Conservation (phyloP, 2,113 vertebrate species). For the Struthio camelus region DNA sequence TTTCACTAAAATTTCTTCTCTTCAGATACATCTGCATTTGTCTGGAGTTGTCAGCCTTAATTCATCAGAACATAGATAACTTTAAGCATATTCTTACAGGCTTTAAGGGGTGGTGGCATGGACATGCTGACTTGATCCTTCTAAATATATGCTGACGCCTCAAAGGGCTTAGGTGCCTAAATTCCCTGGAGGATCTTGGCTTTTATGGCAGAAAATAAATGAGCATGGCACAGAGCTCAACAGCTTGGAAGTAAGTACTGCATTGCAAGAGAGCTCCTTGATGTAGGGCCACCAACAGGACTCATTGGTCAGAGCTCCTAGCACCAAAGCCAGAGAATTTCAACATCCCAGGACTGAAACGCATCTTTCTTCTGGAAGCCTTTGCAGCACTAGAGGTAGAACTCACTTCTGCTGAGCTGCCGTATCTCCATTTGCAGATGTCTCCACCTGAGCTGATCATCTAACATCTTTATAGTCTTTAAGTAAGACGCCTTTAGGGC, state of each 20-base stretch:
- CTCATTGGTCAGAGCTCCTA: not conserved
- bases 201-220: not conserved
- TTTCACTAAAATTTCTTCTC: not conserved
- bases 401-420: not conserved
- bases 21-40: not conserved
- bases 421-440: not conserved
- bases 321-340: not conserved
- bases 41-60: not conserved
- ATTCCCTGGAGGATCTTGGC: not conserved
- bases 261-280: not conserved
- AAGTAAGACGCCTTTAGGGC: not conserved
- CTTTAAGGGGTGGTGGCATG: rapidly evolving
- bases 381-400: not conserved
- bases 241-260: not conserved
- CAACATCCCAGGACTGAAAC: not conserved
- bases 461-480: not conserved
- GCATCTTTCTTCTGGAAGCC: not conserved
- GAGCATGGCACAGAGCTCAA: rapidly evolving
- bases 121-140: rapidly evolving
- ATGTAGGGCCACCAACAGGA: not conserved
- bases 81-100: not conserved
- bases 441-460: not conserved
- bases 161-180: not conserved
- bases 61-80: rapidly evolving
- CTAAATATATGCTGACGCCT: not conserved